Conservation (phyloP, 2,888 invertebrate species). For the Anaspis maculata region DNA sequence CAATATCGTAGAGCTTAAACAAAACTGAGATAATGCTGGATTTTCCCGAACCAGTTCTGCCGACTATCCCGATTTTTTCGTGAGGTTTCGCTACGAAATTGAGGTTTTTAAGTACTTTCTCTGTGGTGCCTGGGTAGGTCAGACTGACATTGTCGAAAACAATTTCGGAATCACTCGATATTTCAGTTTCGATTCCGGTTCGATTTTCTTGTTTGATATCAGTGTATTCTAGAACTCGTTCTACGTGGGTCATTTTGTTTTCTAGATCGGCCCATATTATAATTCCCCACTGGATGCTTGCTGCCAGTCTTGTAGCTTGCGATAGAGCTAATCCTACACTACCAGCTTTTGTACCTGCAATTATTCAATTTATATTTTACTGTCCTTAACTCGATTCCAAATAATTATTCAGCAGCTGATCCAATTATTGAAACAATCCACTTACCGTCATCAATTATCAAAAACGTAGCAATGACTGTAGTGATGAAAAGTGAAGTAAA, state of each 20-base stretch:
- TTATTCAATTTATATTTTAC: slow-evolving; percentile 15
- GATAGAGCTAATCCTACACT: slow-evolving; percentile 49
- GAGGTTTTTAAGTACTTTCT: slow-evolving; percentile 59
- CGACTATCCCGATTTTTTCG: too few relatives aligned
- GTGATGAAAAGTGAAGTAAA: slow-evolving; percentile 20
- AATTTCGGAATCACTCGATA: slow-evolving; percentile 64
- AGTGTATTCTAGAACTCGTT: slow-evolving; percentile 54
- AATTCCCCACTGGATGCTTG: slow-evolving; percentile 51
- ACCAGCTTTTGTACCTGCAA: too few relatives aligned
- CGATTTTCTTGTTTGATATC: slow-evolving; percentile 40
- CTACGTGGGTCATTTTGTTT: slow-evolving; percentile 84
- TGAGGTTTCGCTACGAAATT: slow-evolving; percentile 63
- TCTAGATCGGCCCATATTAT: slow-evolving; percentile 75
- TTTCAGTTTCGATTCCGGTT: slow-evolving; percentile 50
- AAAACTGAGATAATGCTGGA: too few relatives aligned
- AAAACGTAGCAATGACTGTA: slow-evolving; percentile 17
- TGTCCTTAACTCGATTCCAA: too few relatives aligned
- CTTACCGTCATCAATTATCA: slow-evolving; percentile 22
- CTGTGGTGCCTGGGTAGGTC: slow-evolving; percentile 60
- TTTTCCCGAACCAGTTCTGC: too few relatives aligned
- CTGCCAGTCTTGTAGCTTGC: slow-evolving; percentile 50
- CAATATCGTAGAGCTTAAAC: slow-evolving; percentile 65
- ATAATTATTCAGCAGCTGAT: too few relatives aligned
- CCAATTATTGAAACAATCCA: too few relatives aligned
- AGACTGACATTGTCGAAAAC: slow-evolving; percentile 55